Evolutionary conservation across 2,113 vertebrate genomes (phyloP).

Genomic region (Ailurus styani): DNA sequence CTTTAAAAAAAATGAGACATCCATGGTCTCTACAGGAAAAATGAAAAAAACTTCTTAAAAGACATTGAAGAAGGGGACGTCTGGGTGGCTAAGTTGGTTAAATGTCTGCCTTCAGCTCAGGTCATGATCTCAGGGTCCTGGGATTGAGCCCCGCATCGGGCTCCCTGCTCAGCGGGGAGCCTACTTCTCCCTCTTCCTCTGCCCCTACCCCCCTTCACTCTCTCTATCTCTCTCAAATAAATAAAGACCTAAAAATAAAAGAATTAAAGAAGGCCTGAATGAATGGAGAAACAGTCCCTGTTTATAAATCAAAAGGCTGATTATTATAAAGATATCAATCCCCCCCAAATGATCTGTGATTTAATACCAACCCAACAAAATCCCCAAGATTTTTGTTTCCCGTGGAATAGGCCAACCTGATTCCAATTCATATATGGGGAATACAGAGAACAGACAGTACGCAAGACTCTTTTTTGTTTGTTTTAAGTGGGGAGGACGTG

Average conservation of each 20-base stretch:
- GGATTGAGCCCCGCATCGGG: rapidly evolving
- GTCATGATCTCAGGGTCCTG: not conserved
- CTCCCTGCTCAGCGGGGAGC: not conserved
- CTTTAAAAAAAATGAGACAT: too few species aligned
- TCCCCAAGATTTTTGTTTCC: not conserved
- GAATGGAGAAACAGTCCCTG: not conserved
- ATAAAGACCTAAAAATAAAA: not conserved
- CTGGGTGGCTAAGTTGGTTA: not conserved
- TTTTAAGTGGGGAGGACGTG: not conserved
- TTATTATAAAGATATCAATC: not conserved
- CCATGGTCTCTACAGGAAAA: too few species aligned
- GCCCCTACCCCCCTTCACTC: not conserved
- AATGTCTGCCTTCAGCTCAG: not conserved
- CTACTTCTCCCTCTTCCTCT: not conserved
- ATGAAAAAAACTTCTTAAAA: too few species aligned
- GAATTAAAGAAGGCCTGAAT: not conserved
- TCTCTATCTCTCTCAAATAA: not conserved
- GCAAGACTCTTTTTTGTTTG: not conserved
- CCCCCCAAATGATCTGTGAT: not conserved
- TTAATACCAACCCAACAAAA: not conserved
- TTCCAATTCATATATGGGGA: not conserved
- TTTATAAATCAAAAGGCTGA: not conserved
- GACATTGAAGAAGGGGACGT: too few species aligned
- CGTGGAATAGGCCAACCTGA: not conserved
- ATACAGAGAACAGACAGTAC: not conserved